Evolutionary conservation across 2,113 vertebrate species (phyloP).

Genomic region (Sander lucioperca): DNA sequence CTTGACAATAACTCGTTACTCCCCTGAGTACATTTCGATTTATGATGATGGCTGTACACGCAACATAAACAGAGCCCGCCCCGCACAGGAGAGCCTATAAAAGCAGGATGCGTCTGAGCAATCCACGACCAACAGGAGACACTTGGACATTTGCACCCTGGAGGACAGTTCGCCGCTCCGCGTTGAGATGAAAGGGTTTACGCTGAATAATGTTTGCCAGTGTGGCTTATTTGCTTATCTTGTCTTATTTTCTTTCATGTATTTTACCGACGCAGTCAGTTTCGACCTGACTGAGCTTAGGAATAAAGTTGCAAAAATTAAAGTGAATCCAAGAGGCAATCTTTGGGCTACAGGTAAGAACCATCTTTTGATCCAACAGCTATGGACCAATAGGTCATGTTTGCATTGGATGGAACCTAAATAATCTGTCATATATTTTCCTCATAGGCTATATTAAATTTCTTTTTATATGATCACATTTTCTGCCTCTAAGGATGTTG

Average conservation of each 20-base stretch:
- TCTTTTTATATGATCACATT: not conserved
- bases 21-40: conserved; percentile 17
- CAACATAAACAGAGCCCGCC: conserved; percentile 57
- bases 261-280: conserved; percentile 82
- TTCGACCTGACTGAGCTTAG: conserved; percentile 88
- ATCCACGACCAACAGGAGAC: conserved; percentile 41
- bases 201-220: conserved; percentile 69
- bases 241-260: conserved; percentile 84
- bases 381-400: not conserved
- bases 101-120: conserved; percentile 44
- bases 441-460: not conserved
- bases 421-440: not conserved
- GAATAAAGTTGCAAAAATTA: conserved; percentile 89
- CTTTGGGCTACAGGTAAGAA: conserved; percentile 95
- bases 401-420: not conserved
- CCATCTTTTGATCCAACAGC: not conserved
- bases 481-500: not conserved
- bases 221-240: conserved; percentile 82
- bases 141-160: conserved; percentile 53
- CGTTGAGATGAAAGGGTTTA: conserved; percentile 74
- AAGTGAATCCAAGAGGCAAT: conserved; percentile 91
- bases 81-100: conserved; percentile 67
- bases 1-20: conserved; percentile 2
- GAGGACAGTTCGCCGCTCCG: conserved; percentile 33
- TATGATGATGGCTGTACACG: conserved; percentile 26